Evolutionary conservation across 2,113 vertebrate species (phyloP).

Genomic region (Vimba vimba): DNA sequence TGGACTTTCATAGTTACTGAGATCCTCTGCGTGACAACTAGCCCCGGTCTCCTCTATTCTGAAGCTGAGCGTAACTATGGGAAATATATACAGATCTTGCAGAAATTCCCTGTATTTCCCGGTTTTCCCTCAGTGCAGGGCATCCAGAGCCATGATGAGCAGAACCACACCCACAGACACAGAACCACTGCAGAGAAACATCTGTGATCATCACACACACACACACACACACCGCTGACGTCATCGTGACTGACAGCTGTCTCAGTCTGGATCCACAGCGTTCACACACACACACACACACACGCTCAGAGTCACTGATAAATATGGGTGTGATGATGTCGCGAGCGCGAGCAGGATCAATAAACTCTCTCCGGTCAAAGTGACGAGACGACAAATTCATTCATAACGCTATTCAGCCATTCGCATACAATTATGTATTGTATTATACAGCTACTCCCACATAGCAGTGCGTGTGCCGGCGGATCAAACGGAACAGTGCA

Average conservation of each 20-base stretch:
- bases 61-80: background rate
- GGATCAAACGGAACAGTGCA: background rate
- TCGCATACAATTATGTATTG: background rate
- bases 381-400: conserved; percentile 10
- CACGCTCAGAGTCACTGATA: background rate
- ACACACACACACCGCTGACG: background rate
- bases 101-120: background rate
- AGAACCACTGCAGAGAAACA: conserved; percentile 24
- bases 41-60: background rate
- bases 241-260: conserved; percentile 19
- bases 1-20: too few species aligned
- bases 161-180: conserved; percentile 52
- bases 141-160: conserved; percentile 6
- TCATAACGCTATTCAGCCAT: background rate
- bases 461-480: background rate
- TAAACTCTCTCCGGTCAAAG: conserved; percentile 26
- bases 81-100: background rate
- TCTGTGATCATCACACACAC: background rate
- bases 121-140: background rate
- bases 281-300: background rate
- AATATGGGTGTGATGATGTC: background rate
- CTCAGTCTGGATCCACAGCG: background rate
- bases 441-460: too few species aligned
- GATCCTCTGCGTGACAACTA: background rate
- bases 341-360: conserved; percentile 24